These are phyloP conservation scores for Champsocephalus esox DNA, from an alignment of 2,797 vertebrate genomes.

Conservation along the genomic window DNA sequence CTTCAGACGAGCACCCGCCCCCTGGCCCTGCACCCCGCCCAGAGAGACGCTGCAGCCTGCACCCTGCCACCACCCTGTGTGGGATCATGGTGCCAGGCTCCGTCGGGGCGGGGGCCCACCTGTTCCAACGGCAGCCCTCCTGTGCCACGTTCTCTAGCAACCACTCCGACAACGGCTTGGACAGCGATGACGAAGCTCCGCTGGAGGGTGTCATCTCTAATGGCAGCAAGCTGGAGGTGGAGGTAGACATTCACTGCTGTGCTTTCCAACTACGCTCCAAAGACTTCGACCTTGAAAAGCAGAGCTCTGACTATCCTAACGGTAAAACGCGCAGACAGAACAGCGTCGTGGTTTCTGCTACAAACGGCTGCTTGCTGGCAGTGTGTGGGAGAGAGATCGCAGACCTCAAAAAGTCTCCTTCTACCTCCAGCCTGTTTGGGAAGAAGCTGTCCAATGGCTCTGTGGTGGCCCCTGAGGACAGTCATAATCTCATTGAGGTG, in stretches of 20 bases:
- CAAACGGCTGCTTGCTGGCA: slow-evolving; percentile 87
- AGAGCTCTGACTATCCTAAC: slow-evolving; percentile 71
- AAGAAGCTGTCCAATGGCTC: slow-evolving; percentile 98
- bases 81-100: slow-evolving; percentile 73
- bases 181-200: slow-evolving; percentile 95
- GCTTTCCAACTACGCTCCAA: slow-evolving; percentile 87
- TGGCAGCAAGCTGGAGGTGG: slow-evolving; percentile 95
- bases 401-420: slow-evolving; percentile 93
- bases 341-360: slow-evolving; percentile 89
- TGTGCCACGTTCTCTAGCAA: slow-evolving; percentile 94
- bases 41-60: slow-evolving; percentile 93
- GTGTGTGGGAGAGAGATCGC: slow-evolving; percentile 88
- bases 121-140: slow-evolving; percentile 95
- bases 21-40: slow-evolving; percentile 82
- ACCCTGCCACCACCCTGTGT: slow-evolving; percentile 85
- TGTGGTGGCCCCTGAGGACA: slow-evolving; percentile 93
- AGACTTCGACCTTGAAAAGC: slow-evolving; percentile 75
- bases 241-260: slow-evolving; percentile 97
- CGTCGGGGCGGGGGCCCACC: slow-evolving; percentile 56
- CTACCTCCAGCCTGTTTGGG: slow-evolving; percentile 92
- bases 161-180: slow-evolving; percentile 96
- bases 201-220: slow-evolving; percentile 94
- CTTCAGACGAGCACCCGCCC: slow-evolving; percentile 91
- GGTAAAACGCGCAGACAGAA: slow-evolving; percentile 89
- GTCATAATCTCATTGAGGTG: slow-evolving; percentile 96